phyloP scores from a whole-genome alignment of 2,888 invertebrate species.

The Antheraea yamamai region DNA sequence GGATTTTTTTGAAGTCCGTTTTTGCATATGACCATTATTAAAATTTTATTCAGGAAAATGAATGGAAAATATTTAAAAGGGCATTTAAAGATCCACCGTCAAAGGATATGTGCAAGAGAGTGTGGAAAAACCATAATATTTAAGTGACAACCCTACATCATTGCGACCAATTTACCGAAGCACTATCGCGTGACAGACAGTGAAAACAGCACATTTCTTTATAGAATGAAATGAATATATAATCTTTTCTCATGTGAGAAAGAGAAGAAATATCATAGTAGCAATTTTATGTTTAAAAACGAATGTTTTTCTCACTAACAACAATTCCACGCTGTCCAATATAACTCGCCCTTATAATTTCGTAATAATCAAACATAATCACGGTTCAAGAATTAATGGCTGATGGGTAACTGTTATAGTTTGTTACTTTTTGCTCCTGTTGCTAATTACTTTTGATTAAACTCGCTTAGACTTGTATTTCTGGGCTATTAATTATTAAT shows the following conservation, averaged over 20 bases:
- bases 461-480: neutral
- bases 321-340: slow-evolving; percentile 27
- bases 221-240: slow-evolving; percentile 38
- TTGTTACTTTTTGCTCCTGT: slow-evolving; percentile 5
- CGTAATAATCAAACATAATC: neutral
- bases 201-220: slow-evolving; percentile 63
- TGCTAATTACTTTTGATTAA: slow-evolving; percentile 3
- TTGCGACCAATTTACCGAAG: slow-evolving; percentile 40
- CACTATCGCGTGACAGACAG: slow-evolving; percentile 53
- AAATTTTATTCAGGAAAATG: neutral
- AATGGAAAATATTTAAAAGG: neutral
- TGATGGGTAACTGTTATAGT: slow-evolving; percentile 1
- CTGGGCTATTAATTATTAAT: neutral
- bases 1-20: neutral
- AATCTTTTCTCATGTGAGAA: slow-evolving; percentile 24
- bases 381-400: neutral
- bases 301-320: slow-evolving; percentile 43
- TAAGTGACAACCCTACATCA: slow-evolving; percentile 20
- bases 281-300: slow-evolving; percentile 44
- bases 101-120: neutral
- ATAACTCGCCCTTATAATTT: neutral
- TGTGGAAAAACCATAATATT: neutral
- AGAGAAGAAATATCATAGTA: slow-evolving; percentile 31
- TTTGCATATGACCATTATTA: neutral
- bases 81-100: neutral